phyloP scores from a whole-genome alignment of 2,888 invertebrate genomes.

The Philonicus albiceps region DNA sequence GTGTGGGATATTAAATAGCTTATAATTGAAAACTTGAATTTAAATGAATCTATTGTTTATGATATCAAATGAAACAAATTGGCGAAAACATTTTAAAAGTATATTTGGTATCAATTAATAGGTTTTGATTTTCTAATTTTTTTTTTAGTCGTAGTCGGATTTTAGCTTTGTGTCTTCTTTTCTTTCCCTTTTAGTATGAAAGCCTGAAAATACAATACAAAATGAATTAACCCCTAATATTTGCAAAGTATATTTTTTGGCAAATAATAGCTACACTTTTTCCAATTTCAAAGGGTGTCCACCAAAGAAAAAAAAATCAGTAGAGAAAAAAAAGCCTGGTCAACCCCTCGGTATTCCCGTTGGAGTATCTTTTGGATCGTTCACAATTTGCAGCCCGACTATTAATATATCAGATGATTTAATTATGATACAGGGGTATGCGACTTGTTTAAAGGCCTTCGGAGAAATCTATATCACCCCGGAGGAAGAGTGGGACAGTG shows the following conservation, averaged over 20 bases:
- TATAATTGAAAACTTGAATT: too few species aligned
- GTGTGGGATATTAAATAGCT: too few species aligned
- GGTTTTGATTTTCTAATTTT: too few species aligned
- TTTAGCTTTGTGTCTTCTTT: too few species aligned
- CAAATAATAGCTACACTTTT: background rate
- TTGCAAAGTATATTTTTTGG: background rate
- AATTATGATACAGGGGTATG: slow-evolving; percentile 52
- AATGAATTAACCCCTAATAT: too few species aligned
- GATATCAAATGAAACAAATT: too few species aligned
- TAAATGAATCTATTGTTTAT: too few species aligned
- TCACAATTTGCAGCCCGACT: background rate
- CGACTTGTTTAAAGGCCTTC: slow-evolving; percentile 56
- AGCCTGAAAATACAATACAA: too few species aligned
- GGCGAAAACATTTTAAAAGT: too few species aligned
- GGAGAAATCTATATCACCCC: slow-evolving; percentile 56
- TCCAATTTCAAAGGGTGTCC: background rate
- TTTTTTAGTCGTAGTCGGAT: too few species aligned
- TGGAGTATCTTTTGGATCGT: background rate
- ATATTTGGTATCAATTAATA: too few species aligned
- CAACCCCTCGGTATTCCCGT: background rate
- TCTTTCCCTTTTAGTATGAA: too few species aligned
- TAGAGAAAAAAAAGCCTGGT: background rate
- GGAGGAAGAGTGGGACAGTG: slow-evolving; percentile 55
- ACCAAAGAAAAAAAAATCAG: background rate
- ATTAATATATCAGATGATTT: slow-evolving; percentile 47